These are phyloP conservation scores for Capra hircus DNA, from an alignment of 2,113 vertebrate species.

Conservation along the genomic window DNA sequence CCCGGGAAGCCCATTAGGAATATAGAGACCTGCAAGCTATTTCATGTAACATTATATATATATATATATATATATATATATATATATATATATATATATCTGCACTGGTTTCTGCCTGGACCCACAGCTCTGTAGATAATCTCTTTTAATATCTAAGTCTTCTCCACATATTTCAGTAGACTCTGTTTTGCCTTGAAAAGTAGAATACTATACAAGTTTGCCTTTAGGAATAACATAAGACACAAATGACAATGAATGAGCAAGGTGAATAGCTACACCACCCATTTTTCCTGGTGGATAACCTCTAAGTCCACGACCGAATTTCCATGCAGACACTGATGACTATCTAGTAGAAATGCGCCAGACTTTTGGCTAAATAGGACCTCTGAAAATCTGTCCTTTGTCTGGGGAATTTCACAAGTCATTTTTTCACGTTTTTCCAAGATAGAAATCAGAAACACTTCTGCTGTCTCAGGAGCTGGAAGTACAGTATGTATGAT, in stretches of 20 bases:
- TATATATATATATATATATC: background rate
- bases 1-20: background rate
- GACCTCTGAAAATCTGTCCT: background rate
- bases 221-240: background rate
- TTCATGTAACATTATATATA: background rate
- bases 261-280: background rate
- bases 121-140: background rate
- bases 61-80: background rate
- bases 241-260: background rate
- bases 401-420: background rate
- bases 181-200: background rate
- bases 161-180: background rate
- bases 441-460: background rate
- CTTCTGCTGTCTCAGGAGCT: background rate
- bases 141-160: background rate
- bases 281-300: background rate
- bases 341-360: background rate
- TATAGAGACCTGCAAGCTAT: background rate
- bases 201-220: background rate
- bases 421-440: background rate
- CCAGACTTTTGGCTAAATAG: background rate
- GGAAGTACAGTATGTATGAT: background rate
- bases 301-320: background rate
- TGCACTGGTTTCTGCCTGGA: background rate
- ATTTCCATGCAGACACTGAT: background rate